Evolutionary conservation across 2,797 vertebrate species (phyloP).

Genomic region (Lepidocolaptes lacrymiger): DNA sequence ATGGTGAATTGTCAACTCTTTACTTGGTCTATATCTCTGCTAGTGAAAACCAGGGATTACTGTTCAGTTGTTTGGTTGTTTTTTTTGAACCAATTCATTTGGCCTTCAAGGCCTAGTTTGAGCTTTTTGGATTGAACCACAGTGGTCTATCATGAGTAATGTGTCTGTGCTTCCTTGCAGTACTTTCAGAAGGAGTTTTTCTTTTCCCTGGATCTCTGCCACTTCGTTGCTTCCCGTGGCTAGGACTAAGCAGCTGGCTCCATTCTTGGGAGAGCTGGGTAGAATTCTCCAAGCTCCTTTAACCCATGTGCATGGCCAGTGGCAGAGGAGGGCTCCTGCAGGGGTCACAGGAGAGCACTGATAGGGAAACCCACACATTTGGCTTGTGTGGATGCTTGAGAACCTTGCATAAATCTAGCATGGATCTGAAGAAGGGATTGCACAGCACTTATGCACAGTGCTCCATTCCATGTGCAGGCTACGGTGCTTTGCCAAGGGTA

Average conservation of each 20-base stretch:
- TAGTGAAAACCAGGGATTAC: background rate
- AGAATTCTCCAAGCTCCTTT: background rate
- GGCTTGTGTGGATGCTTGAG: background rate
- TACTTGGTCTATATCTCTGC: background rate
- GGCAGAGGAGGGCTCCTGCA: background rate
- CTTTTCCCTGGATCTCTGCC: background rate
- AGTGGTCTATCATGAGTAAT: background rate
- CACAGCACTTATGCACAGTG: background rate
- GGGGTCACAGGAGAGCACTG: background rate
- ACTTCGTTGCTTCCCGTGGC: background rate
- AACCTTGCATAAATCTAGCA: background rate
- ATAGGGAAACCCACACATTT: background rate
- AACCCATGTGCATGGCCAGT: fast-evolving
- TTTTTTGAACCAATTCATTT: background rate
- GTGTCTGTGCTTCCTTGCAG: background rate
- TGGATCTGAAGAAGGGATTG: background rate
- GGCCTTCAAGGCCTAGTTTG: background rate
- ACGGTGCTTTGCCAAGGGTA: background rate
- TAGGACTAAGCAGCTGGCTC: background rate
- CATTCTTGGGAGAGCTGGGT: background rate
- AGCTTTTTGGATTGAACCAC: background rate
- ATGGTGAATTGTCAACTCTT: constrained; percentile 22
- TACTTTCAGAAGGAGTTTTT: background rate
- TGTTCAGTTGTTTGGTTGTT: background rate
- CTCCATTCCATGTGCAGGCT: background rate